Base-by-base conservation (phyloP, 2,888 invertebrate genomes). In the Chamaedrilus cognettii region DNA sequence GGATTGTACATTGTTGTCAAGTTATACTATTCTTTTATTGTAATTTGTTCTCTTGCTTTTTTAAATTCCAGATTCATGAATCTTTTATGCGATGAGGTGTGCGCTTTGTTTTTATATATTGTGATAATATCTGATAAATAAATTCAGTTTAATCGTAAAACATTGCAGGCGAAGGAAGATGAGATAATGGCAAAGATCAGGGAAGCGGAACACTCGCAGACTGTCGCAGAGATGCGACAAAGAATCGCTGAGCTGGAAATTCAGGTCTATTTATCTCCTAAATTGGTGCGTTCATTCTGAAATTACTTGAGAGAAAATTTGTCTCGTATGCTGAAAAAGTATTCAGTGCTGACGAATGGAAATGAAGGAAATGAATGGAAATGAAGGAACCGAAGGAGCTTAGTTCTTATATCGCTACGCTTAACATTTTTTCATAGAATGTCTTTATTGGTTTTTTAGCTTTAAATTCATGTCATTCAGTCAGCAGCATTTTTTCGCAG, bases 121-220 rank as follows among this genome's bases (percentile, higher is more conserved):
- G n/a, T n/a, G n/a, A n/a, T n/a, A n/a, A n/a, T n/a, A n/a, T n/a
- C n/a, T n/a, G n/a, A n/a, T n/a, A n/a, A n/a, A n/a, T n/a, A n/a
- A n/a, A n/a, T n/a, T n/a, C n/a, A n/a, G n/a, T n/a, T n/a, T n/a
- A n/a, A n/a, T n/a, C n/a, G n/a, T n/a, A n/a, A n/a, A n/a, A n/a
- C n/a, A n/a, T n/a, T n/a, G n/a, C n/a, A 57, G 64, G 57, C 7
- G 34, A 64, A 94, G 83, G 96, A 96, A 79, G 95, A 96, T 77
- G 87, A 91, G 32, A 94, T 96, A 93, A 92, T 94, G 88, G 91
- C 93, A 0, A 89, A 93, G 77, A 95, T 98, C 71, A 89, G 93
- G 74, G 96, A 96, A 79, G 94, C 96, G 67, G 98, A 98, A 82
- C 93, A 94, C 79, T 91, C 94, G 67, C 96, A 97, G 85, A 88